phyloP scores from a whole-genome alignment of 2,888 invertebrate genomes.

The Chaitophorus viminalis region DNA sequence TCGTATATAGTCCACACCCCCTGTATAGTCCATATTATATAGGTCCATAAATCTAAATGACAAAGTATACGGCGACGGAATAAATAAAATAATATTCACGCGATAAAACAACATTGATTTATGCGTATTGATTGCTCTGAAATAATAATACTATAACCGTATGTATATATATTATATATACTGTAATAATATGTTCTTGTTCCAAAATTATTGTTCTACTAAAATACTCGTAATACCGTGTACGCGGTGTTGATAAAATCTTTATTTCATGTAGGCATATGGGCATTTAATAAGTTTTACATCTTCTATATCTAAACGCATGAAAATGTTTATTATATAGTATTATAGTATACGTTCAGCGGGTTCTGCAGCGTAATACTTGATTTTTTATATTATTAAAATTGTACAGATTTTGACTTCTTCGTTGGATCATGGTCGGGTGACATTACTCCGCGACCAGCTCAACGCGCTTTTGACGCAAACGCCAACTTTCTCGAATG shows the following conservation, averaged over 20 bases:
- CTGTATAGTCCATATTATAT: neutral
- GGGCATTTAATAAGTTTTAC: neutral
- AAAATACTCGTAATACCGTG: neutral
- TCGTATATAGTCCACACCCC: too few relatives aligned
- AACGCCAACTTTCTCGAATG: constrained; percentile 17
- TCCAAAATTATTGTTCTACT: neutral
- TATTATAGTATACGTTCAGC: too few relatives aligned
- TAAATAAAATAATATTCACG: neutral
- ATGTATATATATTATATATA: too few relatives aligned
- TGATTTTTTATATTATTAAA: too few relatives aligned
- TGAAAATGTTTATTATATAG: too few relatives aligned
- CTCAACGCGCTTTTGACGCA: constrained; percentile 36
- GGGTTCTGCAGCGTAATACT: too few relatives aligned
- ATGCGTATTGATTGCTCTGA: neutral
- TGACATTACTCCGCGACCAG: constrained; percentile 43
- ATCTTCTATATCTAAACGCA: neutral
- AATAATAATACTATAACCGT: neutral
- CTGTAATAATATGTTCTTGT: neutral
- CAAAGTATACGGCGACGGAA: neutral
- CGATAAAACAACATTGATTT: neutral
- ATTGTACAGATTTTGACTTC: constrained; percentile 38
- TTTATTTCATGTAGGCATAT: too few relatives aligned
- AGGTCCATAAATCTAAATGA: neutral
- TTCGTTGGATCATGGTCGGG: constrained; percentile 33
- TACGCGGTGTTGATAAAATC: too few relatives aligned